Evolutionary conservation across 2,113 vertebrate genomes (phyloP), one percentile per base, ranked within the genome.

Genomic region (Pteruthius melanotis): DNA sequence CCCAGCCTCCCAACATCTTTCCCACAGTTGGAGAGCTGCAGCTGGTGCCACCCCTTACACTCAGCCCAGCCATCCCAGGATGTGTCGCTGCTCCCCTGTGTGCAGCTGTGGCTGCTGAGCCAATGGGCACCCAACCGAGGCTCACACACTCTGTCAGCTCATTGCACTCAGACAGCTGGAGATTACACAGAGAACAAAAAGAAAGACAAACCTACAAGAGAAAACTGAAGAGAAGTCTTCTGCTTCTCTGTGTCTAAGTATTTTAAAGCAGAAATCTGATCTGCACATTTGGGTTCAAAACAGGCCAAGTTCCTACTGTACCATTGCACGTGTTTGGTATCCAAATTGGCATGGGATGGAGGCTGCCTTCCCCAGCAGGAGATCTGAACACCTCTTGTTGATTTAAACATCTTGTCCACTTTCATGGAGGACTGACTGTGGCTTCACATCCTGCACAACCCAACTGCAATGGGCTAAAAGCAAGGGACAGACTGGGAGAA

Each of bases 161-260:
- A 40, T 26, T 76, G 92, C 82, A 72, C 82, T 93, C 94, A 94
- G 33, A 63, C 95, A 94, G 87, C 83, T 96, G 92, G 64, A 91
- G 72, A 69, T 76, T 57, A 56, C 66, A 65, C 45, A 89, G 23
- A 37, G 69, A 87, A 66, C 39, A 60, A 71, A 65, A 39, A 78
- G 40, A 66, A n/a, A 60, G 31, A 44, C 57, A 89, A 89, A 72
- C 57, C 61, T 56, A 56, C 40, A 7, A 42, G 37, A 68, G 65
- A 79, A 72, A 89, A 64, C 20, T 21, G 57, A 60, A 89, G 44
- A 74, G 68, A 87, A 86, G 39, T 74, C 63, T n/a, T n/a, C n/a
- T 83, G 31, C 23, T 87, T 45, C 40, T 87, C 69, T 74, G 50
- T 1, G 2, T 57, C n/a, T n/a, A 56, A 87, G 49, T 45, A 70